Evolutionary conservation across 2,888 invertebrate genomes (phyloP).

Genomic region (Nebria salina): DNA sequence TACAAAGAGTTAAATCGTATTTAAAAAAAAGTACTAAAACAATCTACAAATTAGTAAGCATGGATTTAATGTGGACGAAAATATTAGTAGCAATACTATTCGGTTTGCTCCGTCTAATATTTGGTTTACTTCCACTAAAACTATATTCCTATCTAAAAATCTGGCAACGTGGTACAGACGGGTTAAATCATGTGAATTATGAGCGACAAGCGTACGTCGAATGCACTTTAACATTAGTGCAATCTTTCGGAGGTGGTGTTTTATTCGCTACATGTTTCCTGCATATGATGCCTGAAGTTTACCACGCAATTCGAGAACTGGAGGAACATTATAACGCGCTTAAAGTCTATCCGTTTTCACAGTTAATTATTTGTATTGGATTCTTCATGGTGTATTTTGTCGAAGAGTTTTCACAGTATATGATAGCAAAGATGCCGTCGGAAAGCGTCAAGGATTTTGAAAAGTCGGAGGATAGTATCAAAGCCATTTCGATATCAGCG

Average conservation of each 20-base stretch:
- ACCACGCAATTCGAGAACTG: conserved; percentile 60
- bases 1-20: no score
- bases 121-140: conserved; percentile 65
- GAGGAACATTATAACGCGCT: conserved; percentile 54
- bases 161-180: conserved; percentile 55
- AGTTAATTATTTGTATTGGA: conserved; percentile 65
- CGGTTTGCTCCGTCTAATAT: conserved; percentile 62
- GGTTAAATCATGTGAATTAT: conserved; percentile 55
- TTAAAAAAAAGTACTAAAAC: neutral
- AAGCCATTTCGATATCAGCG: conserved; percentile 4
- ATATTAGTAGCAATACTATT: conserved; percentile 63
- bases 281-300: conserved; percentile 68
- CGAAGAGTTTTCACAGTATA: conserved; percentile 64
- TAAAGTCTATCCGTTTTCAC: conserved; percentile 62
- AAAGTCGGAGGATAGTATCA: conserved; percentile 22
- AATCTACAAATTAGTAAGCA: conserved; percentile 47
- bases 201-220: conserved; percentile 57
- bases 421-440: conserved; percentile 54
- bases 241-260: conserved; percentile 67
- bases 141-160: conserved; percentile 60
- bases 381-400: conserved; percentile 68
- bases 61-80: conserved; percentile 63
- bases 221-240: conserved; percentile 59
- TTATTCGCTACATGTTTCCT: conserved; percentile 68
- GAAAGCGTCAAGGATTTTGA: conserved; percentile 43